phyloP scores from a whole-genome alignment of 2,888 invertebrate genomes.

The Tipula lateralis region DNA sequence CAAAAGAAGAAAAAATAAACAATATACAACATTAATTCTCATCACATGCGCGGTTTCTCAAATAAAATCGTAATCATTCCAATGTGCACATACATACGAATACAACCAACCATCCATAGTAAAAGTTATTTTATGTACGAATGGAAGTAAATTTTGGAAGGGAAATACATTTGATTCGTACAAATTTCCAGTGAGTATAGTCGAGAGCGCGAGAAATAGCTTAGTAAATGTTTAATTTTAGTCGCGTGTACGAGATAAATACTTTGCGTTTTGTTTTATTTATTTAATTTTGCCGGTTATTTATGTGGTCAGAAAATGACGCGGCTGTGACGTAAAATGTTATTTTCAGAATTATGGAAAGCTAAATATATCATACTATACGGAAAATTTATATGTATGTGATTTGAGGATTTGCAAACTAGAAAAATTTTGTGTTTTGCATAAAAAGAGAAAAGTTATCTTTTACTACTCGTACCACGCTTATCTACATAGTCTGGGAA shows the following conservation, averaged over 20 bases:
- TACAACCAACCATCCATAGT: background rate
- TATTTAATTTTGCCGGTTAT: background rate
- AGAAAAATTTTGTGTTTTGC: background rate
- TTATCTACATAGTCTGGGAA: background rate
- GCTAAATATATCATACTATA: background rate
- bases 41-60: conserved; percentile 24
- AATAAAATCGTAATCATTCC: conserved; percentile 9
- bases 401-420: too few relatives aligned
- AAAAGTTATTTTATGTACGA: background rate
- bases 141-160: background rate
- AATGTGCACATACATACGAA: background rate
- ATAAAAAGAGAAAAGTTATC: background rate
- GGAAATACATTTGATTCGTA: background rate
- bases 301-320: background rate
- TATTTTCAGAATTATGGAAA: background rate
- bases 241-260: conserved; percentile 11
- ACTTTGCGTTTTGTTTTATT: background rate
- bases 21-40: background rate
- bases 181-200: background rate
- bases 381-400: background rate
- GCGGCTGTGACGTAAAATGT: background rate
- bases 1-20: background rate
- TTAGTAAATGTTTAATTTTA: background rate
- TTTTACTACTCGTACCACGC: too few relatives aligned
- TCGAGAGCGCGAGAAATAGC: background rate